A percentile compares a stretch with the other conserved stretches of the same genome.
phyloP scores from a whole-genome alignment of 2,113 vertebrate species.

The Lepus timidus region DNA sequence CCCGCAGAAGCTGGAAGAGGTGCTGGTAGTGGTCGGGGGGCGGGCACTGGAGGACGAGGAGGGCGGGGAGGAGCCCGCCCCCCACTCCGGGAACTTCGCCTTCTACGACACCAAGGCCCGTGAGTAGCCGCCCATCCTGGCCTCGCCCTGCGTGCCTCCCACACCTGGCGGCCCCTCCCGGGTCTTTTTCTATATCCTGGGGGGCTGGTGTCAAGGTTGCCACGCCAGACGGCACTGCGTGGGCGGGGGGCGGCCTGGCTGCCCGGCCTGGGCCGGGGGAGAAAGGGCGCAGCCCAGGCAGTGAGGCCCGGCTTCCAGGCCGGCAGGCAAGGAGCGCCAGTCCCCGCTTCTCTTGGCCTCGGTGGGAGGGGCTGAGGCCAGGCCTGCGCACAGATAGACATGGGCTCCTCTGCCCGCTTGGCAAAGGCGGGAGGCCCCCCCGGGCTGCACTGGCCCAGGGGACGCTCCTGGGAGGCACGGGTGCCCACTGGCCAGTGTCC shows the following conservation, averaged over 20 bases:
- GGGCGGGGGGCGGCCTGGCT: background rate
- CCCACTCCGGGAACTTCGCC: slow-evolving; percentile 90
- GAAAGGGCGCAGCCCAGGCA: no score
- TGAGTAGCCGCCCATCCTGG: slow-evolving; percentile 81
- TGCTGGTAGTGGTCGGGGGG: slow-evolving; percentile 95
- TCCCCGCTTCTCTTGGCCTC: no score
- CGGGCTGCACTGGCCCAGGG: no score
- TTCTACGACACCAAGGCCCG: slow-evolving; percentile 95
- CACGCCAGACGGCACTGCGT: accelerated
- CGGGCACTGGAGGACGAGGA: slow-evolving; percentile 91
- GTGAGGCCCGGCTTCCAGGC: no score
- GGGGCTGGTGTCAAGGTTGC: no score
- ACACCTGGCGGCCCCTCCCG: accelerated
- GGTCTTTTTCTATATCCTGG: no score
- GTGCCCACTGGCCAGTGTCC: background rate
- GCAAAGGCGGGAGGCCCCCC: no score
- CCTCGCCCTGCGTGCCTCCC: background rate
- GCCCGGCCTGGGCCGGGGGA: no score
- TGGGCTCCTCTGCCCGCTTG: background rate
- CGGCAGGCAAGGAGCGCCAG: no score
- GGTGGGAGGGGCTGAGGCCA: no score
- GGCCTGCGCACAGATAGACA: no score
- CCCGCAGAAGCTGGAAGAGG: slow-evolving; percentile 92
- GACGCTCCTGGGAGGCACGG: background rate
- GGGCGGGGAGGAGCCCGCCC: slow-evolving; percentile 80